These are phyloP conservation scores for Cryptocephalus moraei DNA, from an alignment of 2,888 invertebrate species.

Conservation along the genomic window DNA sequence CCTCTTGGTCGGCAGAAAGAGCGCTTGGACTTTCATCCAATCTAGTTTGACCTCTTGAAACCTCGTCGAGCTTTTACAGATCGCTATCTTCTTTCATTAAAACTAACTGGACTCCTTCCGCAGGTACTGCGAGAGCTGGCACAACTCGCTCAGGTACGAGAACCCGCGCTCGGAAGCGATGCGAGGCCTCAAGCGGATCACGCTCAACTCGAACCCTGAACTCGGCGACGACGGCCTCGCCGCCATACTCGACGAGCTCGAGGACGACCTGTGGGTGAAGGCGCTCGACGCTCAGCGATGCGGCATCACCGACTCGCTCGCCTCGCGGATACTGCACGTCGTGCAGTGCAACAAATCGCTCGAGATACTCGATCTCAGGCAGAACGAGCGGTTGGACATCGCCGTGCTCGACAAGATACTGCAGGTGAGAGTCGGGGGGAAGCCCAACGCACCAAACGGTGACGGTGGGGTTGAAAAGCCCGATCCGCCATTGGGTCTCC, in stretches of 20 bases:
- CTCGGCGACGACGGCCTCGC: constrained; percentile 55
- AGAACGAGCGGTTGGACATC: constrained; percentile 40
- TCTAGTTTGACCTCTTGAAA: too few relatives aligned
- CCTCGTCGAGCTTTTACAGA: too few relatives aligned
- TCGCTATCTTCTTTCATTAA: too few relatives aligned
- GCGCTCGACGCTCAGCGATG: constrained; percentile 69
- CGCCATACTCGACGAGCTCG: constrained; percentile 54
- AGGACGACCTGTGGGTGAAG: constrained; percentile 74
- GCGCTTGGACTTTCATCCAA: too few relatives aligned
- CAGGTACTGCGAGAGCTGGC: constrained; percentile 19
- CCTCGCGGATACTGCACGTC: constrained; percentile 46
- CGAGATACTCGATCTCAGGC: constrained; percentile 57
- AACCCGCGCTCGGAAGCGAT: constrained; percentile 62
- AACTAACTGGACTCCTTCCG: too few relatives aligned
- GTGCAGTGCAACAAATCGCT: constrained; percentile 55
- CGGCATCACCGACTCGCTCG: constrained; percentile 55
- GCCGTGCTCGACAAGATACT: constrained; percentile 29
- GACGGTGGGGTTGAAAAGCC: too few relatives aligned
- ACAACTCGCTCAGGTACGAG: constrained; percentile 67
- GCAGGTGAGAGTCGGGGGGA: too few relatives aligned
- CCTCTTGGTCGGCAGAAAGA: too few relatives aligned
- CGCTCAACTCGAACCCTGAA: constrained; percentile 57
- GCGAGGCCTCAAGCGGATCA: constrained; percentile 60
- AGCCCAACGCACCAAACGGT: too few relatives aligned
- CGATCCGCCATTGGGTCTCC: too few relatives aligned